These are phyloP conservation scores for Vidua chalybeata DNA, from an alignment of 2,113 vertebrate species.

Conservation along the genomic window DNA sequence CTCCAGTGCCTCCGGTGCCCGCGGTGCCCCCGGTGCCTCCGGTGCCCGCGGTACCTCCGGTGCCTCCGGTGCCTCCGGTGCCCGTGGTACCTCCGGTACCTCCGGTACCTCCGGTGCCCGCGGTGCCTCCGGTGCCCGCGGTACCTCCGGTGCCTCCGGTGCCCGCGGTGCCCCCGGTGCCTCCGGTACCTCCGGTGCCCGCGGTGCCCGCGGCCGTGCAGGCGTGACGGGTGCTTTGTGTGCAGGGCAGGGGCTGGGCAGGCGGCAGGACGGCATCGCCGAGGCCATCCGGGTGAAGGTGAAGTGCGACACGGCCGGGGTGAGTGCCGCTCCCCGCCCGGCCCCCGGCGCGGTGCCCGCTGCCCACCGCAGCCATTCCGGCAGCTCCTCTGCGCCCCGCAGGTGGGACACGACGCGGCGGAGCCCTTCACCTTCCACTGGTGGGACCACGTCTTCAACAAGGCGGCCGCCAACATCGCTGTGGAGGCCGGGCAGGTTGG, in stretches of 20 bases:
- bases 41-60: too few species aligned
- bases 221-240: background rate
- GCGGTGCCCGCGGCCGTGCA: background rate
- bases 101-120: too few species aligned
- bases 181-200: too few species aligned
- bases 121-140: too few species aligned
- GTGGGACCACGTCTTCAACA: conserved; percentile 96
- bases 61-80: too few species aligned
- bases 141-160: too few species aligned
- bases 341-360: fast-evolving
- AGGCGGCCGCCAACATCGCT: conserved; percentile 82
- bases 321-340: conserved; percentile 44
- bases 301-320: conserved; percentile 89
- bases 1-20: too few species aligned
- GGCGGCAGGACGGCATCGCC: conserved; percentile 82
- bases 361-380: background rate
- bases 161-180: too few species aligned
- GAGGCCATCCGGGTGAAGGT: conserved; percentile 88
- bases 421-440: conserved; percentile 93
- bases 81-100: too few species aligned
- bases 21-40: too few species aligned
- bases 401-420: conserved; percentile 88
- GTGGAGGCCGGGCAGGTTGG: conserved; percentile 81
- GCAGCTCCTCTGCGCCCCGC: background rate
- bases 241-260: conserved; percentile 88